These are phyloP conservation scores for Heloderma charlesbogerti DNA, from an alignment of 2,113 vertebrate genomes.

Conservation along the genomic window DNA sequence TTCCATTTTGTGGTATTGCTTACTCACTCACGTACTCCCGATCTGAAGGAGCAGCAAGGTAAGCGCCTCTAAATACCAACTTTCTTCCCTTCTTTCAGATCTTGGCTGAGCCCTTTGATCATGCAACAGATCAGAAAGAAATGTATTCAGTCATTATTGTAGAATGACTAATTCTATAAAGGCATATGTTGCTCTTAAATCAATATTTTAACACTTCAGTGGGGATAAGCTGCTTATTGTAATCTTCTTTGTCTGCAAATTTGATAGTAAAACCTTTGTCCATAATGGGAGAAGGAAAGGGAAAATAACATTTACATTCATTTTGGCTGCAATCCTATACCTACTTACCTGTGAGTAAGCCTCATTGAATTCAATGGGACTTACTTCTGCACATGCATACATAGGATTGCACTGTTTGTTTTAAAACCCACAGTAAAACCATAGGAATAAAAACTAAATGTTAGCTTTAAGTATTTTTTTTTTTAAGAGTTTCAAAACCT, in stretches of 20 bases:
- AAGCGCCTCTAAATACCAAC: background rate
- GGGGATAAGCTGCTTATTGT: conserved; percentile 38
- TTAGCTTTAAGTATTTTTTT: background rate
- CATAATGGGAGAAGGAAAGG: background rate
- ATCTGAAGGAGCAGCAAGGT: background rate
- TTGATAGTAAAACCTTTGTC: background rate
- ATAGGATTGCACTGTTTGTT: background rate
- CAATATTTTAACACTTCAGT: background rate
- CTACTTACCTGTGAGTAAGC: too few species aligned
- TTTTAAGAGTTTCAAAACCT: background rate
- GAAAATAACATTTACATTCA: background rate
- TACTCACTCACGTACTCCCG: background rate
- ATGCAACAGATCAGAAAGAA: background rate
- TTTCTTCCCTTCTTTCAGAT: background rate
- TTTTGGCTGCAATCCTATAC: background rate
- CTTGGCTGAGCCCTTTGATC: background rate
- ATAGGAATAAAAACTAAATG: fast-evolving
- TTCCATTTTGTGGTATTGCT: background rate
- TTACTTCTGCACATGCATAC: too few species aligned
- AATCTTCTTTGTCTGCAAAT: conserved; percentile 21
- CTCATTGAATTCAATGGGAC: too few species aligned
- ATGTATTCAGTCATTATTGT: background rate
- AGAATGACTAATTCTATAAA: background rate
- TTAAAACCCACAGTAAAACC: background rate
- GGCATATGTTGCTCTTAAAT: background rate